Conservation (phyloP, 2,888 invertebrate species). For the Thymelicus sylvestris region DNA sequence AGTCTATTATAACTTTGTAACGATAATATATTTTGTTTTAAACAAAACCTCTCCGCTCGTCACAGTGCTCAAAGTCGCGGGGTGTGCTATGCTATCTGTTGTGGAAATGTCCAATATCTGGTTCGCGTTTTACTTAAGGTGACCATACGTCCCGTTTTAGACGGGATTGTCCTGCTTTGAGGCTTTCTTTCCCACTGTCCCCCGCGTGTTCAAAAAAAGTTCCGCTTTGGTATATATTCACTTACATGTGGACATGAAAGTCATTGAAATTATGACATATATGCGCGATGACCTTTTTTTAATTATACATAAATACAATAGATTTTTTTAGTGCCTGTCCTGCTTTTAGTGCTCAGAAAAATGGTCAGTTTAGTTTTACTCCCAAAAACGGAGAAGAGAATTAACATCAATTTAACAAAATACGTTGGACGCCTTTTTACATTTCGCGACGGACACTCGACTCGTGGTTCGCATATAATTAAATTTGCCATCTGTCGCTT, state of each 20-base stretch:
- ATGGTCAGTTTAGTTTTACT: neutral
- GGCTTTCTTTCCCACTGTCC: too few species aligned
- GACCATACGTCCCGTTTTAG: too few species aligned
- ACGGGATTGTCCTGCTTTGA: too few species aligned
- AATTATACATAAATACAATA: too few species aligned
- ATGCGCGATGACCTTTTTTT: too few species aligned
- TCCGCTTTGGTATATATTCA: too few species aligned
- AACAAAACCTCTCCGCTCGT: constrained; percentile 7
- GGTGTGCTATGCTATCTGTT: neutral
- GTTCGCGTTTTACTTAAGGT: neutral
- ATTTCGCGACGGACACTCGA: constrained; percentile 23
- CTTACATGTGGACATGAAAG: too few species aligned
- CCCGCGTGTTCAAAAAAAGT: too few species aligned
- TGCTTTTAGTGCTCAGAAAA: too few species aligned
- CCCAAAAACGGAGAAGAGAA: constrained; percentile 42
- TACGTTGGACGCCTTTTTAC: constrained; percentile 26
- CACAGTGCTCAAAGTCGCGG: neutral
- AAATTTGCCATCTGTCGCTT: constrained; percentile 35
- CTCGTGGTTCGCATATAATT: constrained; percentile 28
- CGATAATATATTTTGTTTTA: neutral
- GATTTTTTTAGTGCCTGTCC: too few species aligned
- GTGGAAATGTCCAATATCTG: constrained; percentile 21
- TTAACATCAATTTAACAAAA: constrained; percentile 43
- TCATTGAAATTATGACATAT: too few species aligned
- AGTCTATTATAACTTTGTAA: neutral